Conservation (phyloP, 1,140 invertebrate species). For the Caenorhabditis remanei region DNA sequence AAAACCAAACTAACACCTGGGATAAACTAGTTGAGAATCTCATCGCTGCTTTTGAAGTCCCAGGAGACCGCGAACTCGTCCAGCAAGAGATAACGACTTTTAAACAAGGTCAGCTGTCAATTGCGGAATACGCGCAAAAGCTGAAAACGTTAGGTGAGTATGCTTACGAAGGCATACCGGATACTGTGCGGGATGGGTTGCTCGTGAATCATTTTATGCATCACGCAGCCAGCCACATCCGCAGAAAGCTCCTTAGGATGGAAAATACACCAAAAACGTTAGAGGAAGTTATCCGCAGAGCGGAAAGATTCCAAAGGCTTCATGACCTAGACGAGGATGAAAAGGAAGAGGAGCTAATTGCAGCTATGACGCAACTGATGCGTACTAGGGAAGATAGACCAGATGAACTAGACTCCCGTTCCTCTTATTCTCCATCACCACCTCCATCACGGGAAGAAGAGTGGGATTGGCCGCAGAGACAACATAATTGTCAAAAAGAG, state of each 20-base stretch:
- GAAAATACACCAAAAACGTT: neutral
- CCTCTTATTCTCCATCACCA: too few species aligned
- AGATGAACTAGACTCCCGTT: too few species aligned
- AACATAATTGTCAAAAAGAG: neutral
- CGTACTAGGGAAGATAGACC: neutral
- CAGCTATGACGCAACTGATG: neutral
- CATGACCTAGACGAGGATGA: neutral
- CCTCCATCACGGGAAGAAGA: too few species aligned
- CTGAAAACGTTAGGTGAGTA: neutral
- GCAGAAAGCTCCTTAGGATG: neutral
- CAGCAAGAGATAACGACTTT: neutral
- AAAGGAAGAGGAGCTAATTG: neutral
- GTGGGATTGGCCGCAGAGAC: too few species aligned
- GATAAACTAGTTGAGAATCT: neutral
- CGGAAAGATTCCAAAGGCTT: neutral
- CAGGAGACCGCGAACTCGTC: neutral
- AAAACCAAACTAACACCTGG: neutral
- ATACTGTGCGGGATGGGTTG: neutral
- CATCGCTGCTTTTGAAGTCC: neutral
- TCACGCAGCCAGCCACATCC: neutral
- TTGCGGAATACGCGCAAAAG: neutral
- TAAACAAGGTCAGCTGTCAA: neutral
- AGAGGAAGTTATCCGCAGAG: neutral
- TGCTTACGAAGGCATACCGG: neutral
- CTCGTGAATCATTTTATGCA: neutral